These are phyloP conservation scores for Morus bassanus DNA, from an alignment of 2,797 vertebrate species.

Conservation along the genomic window DNA sequence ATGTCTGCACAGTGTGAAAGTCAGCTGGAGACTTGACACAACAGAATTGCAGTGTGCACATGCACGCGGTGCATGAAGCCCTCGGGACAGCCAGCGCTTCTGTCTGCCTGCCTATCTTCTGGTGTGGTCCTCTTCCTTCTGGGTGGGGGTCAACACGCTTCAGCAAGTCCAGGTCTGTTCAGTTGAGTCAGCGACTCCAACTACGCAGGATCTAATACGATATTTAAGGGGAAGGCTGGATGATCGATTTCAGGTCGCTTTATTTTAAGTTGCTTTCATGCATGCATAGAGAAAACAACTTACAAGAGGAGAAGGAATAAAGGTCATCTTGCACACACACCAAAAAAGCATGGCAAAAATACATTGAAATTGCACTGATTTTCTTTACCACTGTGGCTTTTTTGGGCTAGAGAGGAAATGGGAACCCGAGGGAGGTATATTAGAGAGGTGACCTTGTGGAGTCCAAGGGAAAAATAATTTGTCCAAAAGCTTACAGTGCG, in stretches of 20 bases:
- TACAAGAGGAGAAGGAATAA: not conserved
- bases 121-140: not conserved
- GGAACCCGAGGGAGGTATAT: not conserved
- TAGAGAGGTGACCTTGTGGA: not conserved
- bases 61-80: not conserved
- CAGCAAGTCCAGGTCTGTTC: not conserved
- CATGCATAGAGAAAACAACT: rapidly evolving
- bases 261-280: not conserved
- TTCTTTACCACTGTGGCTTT: not conserved
- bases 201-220: rapidly evolving
- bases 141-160: not conserved
- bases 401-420: not conserved
- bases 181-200: not conserved
- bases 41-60: not conserved
- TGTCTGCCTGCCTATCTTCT: not conserved
- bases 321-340: rapidly evolving
- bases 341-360: not conserved
- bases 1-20: slow-evolving; percentile 6
- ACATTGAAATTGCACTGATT: rapidly evolving
- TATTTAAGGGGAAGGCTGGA: not conserved
- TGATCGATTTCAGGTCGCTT: not conserved
- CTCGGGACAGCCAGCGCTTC: not conserved
- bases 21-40: slow-evolving; percentile 33
- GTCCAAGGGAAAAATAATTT: not conserved
- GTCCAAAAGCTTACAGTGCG: not conserved